Percentiles rank a stretch among this genome's conserved stretches.
These are phyloP conservation scores for Lithobates pipiens DNA, from an alignment of 2,797 vertebrate species.

Conservation along the genomic window DNA sequence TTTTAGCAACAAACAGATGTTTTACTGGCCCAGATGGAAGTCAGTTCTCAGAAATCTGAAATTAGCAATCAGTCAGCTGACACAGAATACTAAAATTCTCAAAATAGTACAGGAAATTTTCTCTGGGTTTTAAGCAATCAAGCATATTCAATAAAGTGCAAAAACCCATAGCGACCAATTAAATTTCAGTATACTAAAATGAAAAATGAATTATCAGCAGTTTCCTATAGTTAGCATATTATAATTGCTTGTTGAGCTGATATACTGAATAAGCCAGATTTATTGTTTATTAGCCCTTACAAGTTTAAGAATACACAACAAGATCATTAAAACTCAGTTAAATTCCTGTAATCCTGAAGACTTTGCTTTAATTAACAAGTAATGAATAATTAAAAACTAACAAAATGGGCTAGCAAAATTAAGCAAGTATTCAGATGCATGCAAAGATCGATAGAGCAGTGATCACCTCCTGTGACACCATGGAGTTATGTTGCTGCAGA, in stretches of 20 bases:
- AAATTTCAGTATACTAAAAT: background rate
- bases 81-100: background rate
- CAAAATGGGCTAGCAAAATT: too few relatives aligned
- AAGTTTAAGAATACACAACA: too few relatives aligned
- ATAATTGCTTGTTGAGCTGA: background rate
- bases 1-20: conserved; percentile 73
- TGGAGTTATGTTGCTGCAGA: too few relatives aligned
- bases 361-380: too few relatives aligned
- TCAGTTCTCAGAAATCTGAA: conserved; percentile 66
- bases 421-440: too few relatives aligned
- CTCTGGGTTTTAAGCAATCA: background rate
- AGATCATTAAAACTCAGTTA: too few relatives aligned
- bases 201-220: background rate
- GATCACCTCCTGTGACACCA: too few relatives aligned
- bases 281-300: background rate
- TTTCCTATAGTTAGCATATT: background rate
- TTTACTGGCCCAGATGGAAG: conserved; percentile 65
- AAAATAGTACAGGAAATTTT: background rate
- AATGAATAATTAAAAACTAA: too few relatives aligned
- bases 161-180: background rate
- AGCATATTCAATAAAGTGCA: background rate
- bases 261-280: background rate
- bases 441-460: too few relatives aligned
- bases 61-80: conserved; percentile 56
- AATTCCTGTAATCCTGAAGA: too few relatives aligned